Evolutionary conservation across 2,888 invertebrate genomes (phyloP), one percentile per base, ranked within the genome.

Genomic region (Pseudoips prasinana): DNA sequence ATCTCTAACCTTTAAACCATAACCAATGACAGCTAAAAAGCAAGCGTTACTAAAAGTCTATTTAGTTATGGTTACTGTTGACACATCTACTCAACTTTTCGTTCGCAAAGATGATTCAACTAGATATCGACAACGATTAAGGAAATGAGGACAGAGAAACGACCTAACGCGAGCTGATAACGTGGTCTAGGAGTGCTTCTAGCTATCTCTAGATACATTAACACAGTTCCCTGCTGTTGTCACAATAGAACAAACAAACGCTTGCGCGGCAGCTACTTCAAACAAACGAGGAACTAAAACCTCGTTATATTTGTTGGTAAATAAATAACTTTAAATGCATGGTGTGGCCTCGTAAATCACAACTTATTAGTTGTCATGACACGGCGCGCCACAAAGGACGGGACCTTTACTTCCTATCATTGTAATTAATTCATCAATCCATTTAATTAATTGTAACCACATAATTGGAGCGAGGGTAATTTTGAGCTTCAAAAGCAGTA

Each of bases 91-190:
- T 14, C 14, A 2, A 14, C 14, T 42, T 34, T 36, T 33, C 39
- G 40, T 39, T 53, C 39, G 42, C 29, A 27, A 33, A 43, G 38
- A 52, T 52, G 64, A 64, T 58, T 69, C 61, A 67, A 58, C 52
- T 59, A n/a, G n/a, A n/a, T n/a, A 56, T 59, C 38, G 53, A 45
- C 43, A 53, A 38, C 35, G 39, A 53, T 53, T 59, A 61, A 51
- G 50, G 51, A 71, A 81, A 73, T 51, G 74, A 64, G 84, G 77
- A 64, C 83, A 68, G 67, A 66, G 78, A 80, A 77, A 74, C 76
- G 75, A 81, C 77, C 79, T 72, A 71, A 74, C 54, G 53, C 70
- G 66, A 69, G 57, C 70, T 72, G 84, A 84, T 85, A 85, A 84
- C 73, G 62, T 50, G 64, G 67, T 73, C 71, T 73, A 73, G 67